Conservation (phyloP, 2,888 invertebrate genomes). For the Monoplex corrugatus region DNA sequence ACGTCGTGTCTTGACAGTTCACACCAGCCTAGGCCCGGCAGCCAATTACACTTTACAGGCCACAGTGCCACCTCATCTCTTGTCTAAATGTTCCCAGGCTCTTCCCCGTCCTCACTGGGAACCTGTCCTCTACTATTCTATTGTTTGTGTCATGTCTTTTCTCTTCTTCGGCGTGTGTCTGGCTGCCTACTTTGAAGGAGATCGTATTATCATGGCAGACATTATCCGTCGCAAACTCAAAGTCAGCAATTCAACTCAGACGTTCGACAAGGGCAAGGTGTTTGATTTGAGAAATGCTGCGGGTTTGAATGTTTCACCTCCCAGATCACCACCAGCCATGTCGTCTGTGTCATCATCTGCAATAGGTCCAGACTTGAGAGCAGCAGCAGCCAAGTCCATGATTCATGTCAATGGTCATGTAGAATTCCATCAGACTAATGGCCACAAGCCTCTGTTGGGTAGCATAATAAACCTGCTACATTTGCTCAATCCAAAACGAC, state of each 20-base stretch:
- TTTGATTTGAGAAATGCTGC: constrained; percentile 80
- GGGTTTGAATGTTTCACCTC: constrained; percentile 60
- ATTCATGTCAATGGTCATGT: constrained; percentile 66
- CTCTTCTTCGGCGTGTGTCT: constrained; percentile 87
- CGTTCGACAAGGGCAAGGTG: constrained; percentile 84
- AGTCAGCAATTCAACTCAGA: constrained; percentile 83
- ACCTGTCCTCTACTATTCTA: constrained; percentile 85
- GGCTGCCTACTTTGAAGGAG: constrained; percentile 88
- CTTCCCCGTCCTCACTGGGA: constrained; percentile 91
- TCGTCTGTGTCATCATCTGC: neutral
- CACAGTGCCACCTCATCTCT: constrained; percentile 86
- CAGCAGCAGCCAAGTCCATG: constrained; percentile 52
- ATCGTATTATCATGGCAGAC: constrained; percentile 85
- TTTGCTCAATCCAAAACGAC: constrained; percentile 61
- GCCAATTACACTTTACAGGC: constrained; percentile 87
- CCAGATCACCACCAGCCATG: constrained; percentile 42
- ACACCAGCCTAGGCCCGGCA: constrained; percentile 79
- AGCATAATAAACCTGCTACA: constrained; percentile 61
- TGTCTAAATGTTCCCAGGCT: constrained; percentile 87
- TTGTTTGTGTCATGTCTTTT: constrained; percentile 82
- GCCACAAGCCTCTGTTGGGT: constrained; percentile 60
- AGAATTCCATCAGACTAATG: constrained; percentile 55
- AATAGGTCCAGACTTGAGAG: constrained; percentile 30
- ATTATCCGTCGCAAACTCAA: constrained; percentile 74
- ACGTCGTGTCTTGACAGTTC: constrained; percentile 83